These are phyloP conservation scores for Rhagologus leucostigma DNA, from an alignment of 2,113 vertebrate species.

Conservation along the genomic window DNA sequence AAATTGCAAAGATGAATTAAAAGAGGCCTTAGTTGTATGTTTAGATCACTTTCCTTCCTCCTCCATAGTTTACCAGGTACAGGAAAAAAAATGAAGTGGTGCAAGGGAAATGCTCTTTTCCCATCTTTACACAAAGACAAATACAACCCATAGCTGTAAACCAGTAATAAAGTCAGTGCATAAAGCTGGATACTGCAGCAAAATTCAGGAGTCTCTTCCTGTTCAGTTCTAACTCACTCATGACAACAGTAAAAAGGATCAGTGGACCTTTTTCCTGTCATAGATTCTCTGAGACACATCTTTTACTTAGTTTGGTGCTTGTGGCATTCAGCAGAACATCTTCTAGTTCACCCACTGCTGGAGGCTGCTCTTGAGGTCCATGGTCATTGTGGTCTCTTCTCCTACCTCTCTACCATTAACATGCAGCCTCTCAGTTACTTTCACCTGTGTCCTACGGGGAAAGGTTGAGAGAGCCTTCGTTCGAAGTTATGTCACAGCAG, in stretches of 20 bases:
- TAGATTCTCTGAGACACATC: background rate
- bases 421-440: background rate
- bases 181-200: background rate
- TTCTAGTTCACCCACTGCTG: background rate
- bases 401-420: background rate
- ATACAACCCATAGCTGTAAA: background rate
- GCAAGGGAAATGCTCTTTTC: background rate
- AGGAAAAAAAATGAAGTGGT: background rate
- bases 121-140: background rate
- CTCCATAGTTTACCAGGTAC: accelerated
- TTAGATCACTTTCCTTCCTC: background rate
- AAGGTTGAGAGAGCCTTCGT: background rate
- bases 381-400: background rate
- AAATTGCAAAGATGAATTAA: background rate
- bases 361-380: background rate
- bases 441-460: background rate
- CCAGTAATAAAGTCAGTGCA: background rate
- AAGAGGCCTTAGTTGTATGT: background rate
- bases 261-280: background rate
- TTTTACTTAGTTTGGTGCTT: background rate
- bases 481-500: background rate
- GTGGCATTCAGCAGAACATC: background rate
- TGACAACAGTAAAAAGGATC: background rate
- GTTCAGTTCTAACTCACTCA: background rate
- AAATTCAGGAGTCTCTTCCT: background rate